phyloP scores from a whole-genome alignment of 2,113 vertebrate species.

The Chascanopsetta lugubris region DNA sequence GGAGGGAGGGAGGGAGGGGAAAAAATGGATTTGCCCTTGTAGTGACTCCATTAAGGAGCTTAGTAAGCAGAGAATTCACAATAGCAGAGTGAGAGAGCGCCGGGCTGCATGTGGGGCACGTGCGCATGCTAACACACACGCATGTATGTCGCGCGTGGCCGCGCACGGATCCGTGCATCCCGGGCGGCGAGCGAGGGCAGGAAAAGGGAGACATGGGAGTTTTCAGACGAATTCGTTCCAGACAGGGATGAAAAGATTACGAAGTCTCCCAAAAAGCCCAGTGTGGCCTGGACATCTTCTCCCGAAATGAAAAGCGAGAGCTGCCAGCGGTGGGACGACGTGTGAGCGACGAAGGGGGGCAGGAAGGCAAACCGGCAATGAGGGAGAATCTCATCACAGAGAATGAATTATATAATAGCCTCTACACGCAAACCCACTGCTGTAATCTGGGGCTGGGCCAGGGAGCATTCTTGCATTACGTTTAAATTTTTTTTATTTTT shows the following conservation, averaged over 20 bases:
- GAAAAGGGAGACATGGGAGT: slow-evolving; percentile 52
- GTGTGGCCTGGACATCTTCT: slow-evolving; percentile 40
- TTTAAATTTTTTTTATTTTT: slow-evolving; percentile 60
- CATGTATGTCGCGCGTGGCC: neutral
- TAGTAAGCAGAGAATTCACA: slow-evolving; percentile 65
- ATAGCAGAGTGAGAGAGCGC: slow-evolving; percentile 38
- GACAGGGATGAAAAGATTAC: slow-evolving; percentile 73
- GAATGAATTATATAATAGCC: slow-evolving; percentile 80
- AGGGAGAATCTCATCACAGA: slow-evolving; percentile 76
- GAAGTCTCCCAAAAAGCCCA: slow-evolving; percentile 47
- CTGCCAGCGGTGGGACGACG: slow-evolving; percentile 57
- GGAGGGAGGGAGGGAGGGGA: neutral
- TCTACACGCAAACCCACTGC: slow-evolving; percentile 69
- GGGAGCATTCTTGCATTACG: slow-evolving; percentile 75
- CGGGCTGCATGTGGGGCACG: slow-evolving; percentile 13
- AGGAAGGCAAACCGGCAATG: slow-evolving; percentile 62
- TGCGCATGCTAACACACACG: slow-evolving; percentile 11
- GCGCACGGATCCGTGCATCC: neutral
- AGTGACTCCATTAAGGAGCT: slow-evolving; percentile 72
- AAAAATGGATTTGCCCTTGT: slow-evolving; percentile 66
- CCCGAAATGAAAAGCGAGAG: slow-evolving; percentile 70
- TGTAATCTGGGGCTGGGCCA: slow-evolving; percentile 76
- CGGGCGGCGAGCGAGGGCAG: neutral
- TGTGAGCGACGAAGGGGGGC: slow-evolving; percentile 23
- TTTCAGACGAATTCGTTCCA: slow-evolving; percentile 61